Evolutionary conservation across 2,113 vertebrate genomes (phyloP).

Genomic region (Thymallus thymallus): DNA sequence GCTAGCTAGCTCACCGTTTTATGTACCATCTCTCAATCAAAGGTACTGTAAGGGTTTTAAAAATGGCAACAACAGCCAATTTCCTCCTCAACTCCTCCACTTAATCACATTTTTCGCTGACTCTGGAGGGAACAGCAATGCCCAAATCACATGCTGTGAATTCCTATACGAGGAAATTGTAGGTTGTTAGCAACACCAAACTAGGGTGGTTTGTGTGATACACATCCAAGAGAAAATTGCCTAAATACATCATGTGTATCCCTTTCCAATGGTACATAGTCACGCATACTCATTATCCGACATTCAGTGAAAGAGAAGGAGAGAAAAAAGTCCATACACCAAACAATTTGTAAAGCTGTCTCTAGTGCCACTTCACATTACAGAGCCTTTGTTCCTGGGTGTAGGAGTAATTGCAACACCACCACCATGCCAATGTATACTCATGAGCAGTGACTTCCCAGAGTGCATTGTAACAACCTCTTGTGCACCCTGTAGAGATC

Average conservation of each 20-base stretch:
- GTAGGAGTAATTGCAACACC: neutral
- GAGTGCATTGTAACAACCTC: conserved; percentile 31
- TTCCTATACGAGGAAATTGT: neutral
- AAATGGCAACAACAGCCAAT: conserved; percentile 1
- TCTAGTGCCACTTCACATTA: no score
- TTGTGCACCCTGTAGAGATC: conserved; percentile 35
- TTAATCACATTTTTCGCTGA: conserved; percentile 4
- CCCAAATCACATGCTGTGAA: conserved; percentile 6
- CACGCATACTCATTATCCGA: neutral
- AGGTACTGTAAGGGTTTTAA: neutral
- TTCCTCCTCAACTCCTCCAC: neutral
- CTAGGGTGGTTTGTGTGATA: conserved; percentile 11
- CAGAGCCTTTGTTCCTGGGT: no score
- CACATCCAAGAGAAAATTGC: neutral
- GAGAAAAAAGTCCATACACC: neutral
- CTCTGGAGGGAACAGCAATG: neutral
- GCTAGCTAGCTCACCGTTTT: conserved; percentile 17
- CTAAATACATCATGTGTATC: neutral
- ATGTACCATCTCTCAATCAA: conserved; percentile 17
- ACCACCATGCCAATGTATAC: conserved; percentile 36
- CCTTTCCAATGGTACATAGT: neutral
- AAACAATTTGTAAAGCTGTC: neutral
- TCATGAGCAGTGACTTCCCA: conserved; percentile 30
- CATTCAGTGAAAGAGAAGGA: neutral
- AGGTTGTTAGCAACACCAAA: conserved; percentile 3